Base-by-base conservation (phyloP, 2,113 vertebrate genomes). In the Lagenorhynchus albirostris region DNA sequence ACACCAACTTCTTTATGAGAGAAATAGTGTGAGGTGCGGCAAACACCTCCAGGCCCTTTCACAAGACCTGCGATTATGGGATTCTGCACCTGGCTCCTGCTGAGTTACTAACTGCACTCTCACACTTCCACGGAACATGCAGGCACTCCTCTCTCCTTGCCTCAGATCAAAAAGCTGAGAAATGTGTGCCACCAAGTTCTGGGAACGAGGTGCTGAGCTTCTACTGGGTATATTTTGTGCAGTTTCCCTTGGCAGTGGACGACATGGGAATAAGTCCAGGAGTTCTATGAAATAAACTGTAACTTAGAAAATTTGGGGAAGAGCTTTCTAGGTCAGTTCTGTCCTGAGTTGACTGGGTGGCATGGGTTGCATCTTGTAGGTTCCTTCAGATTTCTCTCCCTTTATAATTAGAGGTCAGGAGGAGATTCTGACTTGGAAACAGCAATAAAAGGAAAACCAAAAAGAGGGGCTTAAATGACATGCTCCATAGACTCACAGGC, bases 11-110 rank as follows among this genome's bases (percentile, higher is more conserved):
- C 55, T 70, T 95, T 81, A 67, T 76, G 74, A 88, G 71, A 60
- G 50, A 71, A 53, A 92, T 84, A 91, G 41, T 60, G 77, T 91
- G 95, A 94, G 41, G n/a, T 65, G 5, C 63, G 62, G 82, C 44
- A 91, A 67, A 71, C 41, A 20, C 77, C 77, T 94, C 44, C 50
- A 41, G 89, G 94, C 85, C 81, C 65, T 96, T 96, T 91, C 31
- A 73, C n/a, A 88, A 94, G 68, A 68, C 33, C 53, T 63, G 38
- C 18, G 21, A 31, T 50, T 6, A 0, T 13, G 23, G 60, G n/a
- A 36, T 31, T 71, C 55, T 29, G 84, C 18, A 0, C 13, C 79
- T 80, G 12, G 31, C 79, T 80, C 93, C 95, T 38, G 76, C 88
- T n/a, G 80, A 62, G n/a, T 58, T 58, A 29, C 85, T 89, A 41